A percentile compares a stretch with the other conserved stretches of the same genome.
These are phyloP conservation scores for Cyrtodaria siliqua DNA, from an alignment of 2,888 invertebrate genomes.

Conservation along the genomic window DNA sequence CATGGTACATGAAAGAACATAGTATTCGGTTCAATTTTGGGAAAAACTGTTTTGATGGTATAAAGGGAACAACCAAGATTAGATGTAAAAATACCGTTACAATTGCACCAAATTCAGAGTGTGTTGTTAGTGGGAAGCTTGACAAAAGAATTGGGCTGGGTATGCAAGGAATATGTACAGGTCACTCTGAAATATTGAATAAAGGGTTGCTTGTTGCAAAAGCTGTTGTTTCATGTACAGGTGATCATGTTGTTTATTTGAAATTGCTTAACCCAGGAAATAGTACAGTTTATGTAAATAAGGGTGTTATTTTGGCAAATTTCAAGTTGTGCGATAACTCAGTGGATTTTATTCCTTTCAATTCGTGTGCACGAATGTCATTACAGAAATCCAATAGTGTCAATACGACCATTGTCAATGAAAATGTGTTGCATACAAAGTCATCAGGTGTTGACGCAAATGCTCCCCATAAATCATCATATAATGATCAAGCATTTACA, in stretches of 20 bases:
- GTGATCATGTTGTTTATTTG: constrained; percentile 21
- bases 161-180: constrained; percentile 39
- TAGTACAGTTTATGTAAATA: constrained; percentile 21
- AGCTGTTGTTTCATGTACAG: constrained; percentile 19
- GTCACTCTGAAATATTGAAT: constrained; percentile 17
- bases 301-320: constrained; percentile 28
- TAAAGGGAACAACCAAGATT: constrained; percentile 23
- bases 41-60: constrained; percentile 7
- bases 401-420: not conserved
- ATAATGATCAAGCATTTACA: constrained; percentile 1
- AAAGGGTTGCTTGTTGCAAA: constrained; percentile 42
- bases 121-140: constrained; percentile 24
- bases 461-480: not conserved
- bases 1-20: constrained; percentile 22
- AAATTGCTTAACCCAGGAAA: constrained; percentile 44
- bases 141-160: constrained; percentile 13
- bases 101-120: constrained; percentile 32
- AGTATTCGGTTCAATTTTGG: constrained; percentile 26
- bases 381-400: not conserved
- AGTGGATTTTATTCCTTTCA: constrained; percentile 28
- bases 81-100: constrained; percentile 19
- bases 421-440: not conserved
- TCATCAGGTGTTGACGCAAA: not conserved
- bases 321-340: constrained; percentile 40
- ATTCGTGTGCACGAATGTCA: constrained; percentile 25